phyloP scores from a whole-genome alignment of 2,888 invertebrate species.

The Abrostola triplasia region DNA sequence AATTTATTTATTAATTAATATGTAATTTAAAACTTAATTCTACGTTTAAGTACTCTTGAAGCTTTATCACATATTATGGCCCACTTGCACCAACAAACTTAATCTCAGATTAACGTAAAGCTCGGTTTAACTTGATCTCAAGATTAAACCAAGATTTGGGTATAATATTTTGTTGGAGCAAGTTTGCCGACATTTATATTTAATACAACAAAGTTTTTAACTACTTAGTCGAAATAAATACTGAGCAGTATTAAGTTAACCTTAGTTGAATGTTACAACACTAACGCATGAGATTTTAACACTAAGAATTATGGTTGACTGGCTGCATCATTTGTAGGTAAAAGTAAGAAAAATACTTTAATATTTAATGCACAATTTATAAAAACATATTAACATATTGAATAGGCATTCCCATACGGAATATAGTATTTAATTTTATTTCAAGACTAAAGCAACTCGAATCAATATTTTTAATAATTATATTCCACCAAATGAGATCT shows the following conservation, averaged over 20 bases:
- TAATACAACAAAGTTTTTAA: neutral
- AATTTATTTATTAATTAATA: neutral
- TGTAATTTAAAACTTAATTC: constrained; percentile 20
- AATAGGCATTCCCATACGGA: too few species aligned
- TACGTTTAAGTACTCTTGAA: constrained; percentile 45
- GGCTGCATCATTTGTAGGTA: neutral
- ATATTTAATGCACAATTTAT: neutral
- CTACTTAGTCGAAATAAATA: constrained; percentile 26
- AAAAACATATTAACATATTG: neutral
- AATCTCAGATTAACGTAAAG: neutral
- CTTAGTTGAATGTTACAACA: constrained; percentile 19
- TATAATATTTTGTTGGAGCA: neutral
- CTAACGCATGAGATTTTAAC: constrained; percentile 14
- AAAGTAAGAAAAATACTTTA: neutral
- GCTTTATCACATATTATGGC: constrained; percentile 42
- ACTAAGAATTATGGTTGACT: neutral
- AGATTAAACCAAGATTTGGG: neutral
- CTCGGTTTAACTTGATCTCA: too few species aligned
- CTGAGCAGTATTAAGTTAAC: constrained; percentile 24
- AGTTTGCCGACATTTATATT: neutral
- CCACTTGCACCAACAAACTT: neutral
- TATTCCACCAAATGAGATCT: constrained; percentile 41
- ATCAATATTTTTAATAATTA: neutral
- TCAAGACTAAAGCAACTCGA: neutral
- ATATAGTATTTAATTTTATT: neutral